Conservation (phyloP, 2,888 invertebrate species). For the Acleris laterana region DNA sequence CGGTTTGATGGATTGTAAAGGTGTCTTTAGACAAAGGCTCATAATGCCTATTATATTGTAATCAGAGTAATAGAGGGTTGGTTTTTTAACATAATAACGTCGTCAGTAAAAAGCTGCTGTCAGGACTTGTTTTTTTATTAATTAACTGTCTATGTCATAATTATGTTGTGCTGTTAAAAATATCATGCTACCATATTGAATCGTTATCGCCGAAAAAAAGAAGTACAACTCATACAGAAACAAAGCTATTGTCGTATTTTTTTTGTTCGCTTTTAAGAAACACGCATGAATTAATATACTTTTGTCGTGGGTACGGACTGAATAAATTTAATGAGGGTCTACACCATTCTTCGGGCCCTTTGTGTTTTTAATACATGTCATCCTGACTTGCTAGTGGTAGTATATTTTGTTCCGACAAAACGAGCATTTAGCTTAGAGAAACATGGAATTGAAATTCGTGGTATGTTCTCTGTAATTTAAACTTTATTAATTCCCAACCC, state of each 20-base stretch:
- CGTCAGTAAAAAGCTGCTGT: too few species aligned
- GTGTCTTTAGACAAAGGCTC: too few species aligned
- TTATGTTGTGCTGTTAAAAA: too few species aligned
- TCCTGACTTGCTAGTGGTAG: constrained; percentile 61
- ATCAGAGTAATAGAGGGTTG: too few species aligned
- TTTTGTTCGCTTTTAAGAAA: constrained; percentile 71
- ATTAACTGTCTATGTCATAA: too few species aligned
- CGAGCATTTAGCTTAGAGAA: not conserved
- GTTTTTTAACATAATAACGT: too few species aligned
- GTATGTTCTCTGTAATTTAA: not conserved
- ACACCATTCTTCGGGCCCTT: constrained; percentile 71
- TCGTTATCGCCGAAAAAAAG: constrained; percentile 16
- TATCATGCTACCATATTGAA: too few species aligned
- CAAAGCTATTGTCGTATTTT: constrained; percentile 53
- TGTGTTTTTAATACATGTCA: constrained; percentile 59
- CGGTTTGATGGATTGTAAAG: too few species aligned
- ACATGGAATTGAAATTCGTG: not conserved
- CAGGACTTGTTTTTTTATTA: too few species aligned
- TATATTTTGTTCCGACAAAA: constrained; percentile 14
- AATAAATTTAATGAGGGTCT: constrained; percentile 77
- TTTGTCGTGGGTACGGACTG: constrained; percentile 64
- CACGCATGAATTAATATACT: constrained; percentile 76
- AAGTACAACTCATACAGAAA: constrained; percentile 13
- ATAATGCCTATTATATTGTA: too few species aligned
- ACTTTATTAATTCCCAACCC: too few species aligned